phyloP scores from a whole-genome alignment of 2,888 invertebrate species.

The Troglohyphantes excavatus region DNA sequence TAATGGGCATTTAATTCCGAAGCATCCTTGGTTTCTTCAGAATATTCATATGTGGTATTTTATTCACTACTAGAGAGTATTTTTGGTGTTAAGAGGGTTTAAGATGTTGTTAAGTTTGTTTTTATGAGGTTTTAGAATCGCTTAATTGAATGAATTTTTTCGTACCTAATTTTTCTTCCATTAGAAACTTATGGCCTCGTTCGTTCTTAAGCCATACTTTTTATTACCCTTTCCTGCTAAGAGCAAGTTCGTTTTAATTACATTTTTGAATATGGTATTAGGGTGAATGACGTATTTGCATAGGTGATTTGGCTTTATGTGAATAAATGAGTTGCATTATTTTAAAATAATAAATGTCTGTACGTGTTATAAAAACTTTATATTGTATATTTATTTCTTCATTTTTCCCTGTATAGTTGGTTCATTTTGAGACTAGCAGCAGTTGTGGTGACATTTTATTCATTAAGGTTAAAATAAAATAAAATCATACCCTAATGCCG shows the following conservation, averaged over 20 bases:
- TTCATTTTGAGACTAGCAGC: too few relatives aligned
- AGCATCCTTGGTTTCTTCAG: neutral
- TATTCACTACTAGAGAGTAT: slow-evolving; percentile 10
- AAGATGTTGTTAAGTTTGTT: slow-evolving; percentile 23
- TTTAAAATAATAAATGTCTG: too few relatives aligned
- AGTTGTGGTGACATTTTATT: too few relatives aligned
- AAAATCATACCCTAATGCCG: too few relatives aligned
- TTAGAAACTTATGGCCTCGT: neutral
- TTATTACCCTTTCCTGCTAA: neutral
- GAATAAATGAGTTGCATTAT: too few relatives aligned
- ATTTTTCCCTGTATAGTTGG: too few relatives aligned
- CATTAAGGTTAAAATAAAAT: too few relatives aligned
- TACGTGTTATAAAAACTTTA: too few relatives aligned
- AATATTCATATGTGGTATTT: slow-evolving; percentile 32
- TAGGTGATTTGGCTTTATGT: too few relatives aligned
- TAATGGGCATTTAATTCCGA: slow-evolving; percentile 58
- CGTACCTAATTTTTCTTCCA: neutral
- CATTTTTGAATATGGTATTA: too few relatives aligned
- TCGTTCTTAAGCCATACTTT: neutral
- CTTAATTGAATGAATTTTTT: slow-evolving; percentile 25
- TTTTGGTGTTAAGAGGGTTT: slow-evolving; percentile 38
- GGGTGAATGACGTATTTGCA: too few relatives aligned
- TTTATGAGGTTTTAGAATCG: slow-evolving; percentile 25
- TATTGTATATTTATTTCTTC: too few relatives aligned
- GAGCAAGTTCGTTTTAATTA: neutral